Evolutionary conservation across 2,797 vertebrate species (phyloP), one percentile per base, ranked within the genome.

Genomic region (Paratrypauchen microcephalus): DNA sequence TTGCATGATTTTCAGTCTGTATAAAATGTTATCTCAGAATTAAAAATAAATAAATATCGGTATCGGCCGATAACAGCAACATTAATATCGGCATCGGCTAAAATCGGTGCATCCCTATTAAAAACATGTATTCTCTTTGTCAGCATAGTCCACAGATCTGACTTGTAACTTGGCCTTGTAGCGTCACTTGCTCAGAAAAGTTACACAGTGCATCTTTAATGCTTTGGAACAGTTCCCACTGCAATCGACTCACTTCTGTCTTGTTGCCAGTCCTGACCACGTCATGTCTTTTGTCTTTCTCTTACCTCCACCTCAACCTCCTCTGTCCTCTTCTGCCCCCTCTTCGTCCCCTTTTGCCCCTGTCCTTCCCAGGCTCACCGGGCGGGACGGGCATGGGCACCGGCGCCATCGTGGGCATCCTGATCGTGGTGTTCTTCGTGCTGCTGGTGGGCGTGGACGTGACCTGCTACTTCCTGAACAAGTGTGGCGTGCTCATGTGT

Each of bases 401-500:
- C 0, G 98, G 97, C 0, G 95, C 97, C 89, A 98, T 99, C 11
- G 95, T 99, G 45, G 98, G 97, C 72, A 99, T 99, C 84, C 96
- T 99, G 70, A 95, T 99, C 0, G 93, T 98, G 28, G 93, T 98
- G 77, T 99, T 99, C 0, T 91, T 98, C 85, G 89, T 98, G 74
- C 92, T 99, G 71, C 84, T 99, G 91, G 93, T 97, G 80, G 93
- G 92, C 0, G 94, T 99, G 65, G 98, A 99, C 28, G 91, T 99
- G 87, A 98, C 96, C 85, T 99, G 98, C 93, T 99, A 96, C 91
- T 98, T 98, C 94, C 94, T 99, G 70, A 99, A 99, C 92, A 98
- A 99, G 91, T 99, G 98, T 0, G 98, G 98, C 21, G 94, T 99
- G 50, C 94, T 99, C 64, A 99, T 99, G 98, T 99, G 98, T 92